Evolutionary conservation across 2,797 vertebrate genomes (phyloP).

Genomic region (Clarias platycephalus): DNA sequence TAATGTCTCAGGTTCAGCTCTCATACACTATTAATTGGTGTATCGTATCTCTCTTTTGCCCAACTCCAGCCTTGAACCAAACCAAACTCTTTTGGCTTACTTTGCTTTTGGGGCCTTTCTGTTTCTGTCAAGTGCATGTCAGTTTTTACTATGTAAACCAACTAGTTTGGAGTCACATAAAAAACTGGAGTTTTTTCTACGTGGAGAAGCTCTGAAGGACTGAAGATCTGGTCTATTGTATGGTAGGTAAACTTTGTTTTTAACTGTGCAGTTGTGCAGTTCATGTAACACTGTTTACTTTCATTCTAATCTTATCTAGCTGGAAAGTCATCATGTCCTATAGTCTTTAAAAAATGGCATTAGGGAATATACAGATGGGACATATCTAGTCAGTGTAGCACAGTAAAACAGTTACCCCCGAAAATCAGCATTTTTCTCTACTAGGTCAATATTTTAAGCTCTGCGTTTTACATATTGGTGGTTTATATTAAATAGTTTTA

Average conservation of each 20-base stretch:
- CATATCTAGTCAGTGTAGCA: neutral
- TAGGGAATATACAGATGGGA: neutral
- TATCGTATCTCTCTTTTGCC: slow-evolving; percentile 78
- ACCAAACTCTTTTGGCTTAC: slow-evolving; percentile 71
- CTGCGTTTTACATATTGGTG: neutral
- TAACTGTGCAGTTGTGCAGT: slow-evolving; percentile 9
- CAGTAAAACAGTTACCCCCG: neutral
- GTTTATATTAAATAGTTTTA: neutral
- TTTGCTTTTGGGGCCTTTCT: slow-evolving; percentile 67
- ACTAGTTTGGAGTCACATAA: slow-evolving; percentile 35
- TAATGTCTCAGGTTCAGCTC: slow-evolving; percentile 76
- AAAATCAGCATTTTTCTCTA: neutral
- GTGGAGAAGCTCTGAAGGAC: slow-evolving; percentile 51
- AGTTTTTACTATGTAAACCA: slow-evolving; percentile 65
- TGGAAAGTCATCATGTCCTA: neutral
- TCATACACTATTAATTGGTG: slow-evolving; percentile 86
- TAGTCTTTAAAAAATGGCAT: neutral
- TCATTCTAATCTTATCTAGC: neutral
- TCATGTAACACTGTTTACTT: neutral
- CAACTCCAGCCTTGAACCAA: slow-evolving; percentile 70
- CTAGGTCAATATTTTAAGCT: neutral
- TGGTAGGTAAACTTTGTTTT: slow-evolving; percentile 65
- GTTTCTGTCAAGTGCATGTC: slow-evolving; percentile 59
- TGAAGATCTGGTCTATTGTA: slow-evolving; percentile 49
- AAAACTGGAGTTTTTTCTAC: slow-evolving; percentile 42